Evolutionary conservation across 2,888 invertebrate genomes (phyloP).

Genomic region (Andrena fulva): DNA sequence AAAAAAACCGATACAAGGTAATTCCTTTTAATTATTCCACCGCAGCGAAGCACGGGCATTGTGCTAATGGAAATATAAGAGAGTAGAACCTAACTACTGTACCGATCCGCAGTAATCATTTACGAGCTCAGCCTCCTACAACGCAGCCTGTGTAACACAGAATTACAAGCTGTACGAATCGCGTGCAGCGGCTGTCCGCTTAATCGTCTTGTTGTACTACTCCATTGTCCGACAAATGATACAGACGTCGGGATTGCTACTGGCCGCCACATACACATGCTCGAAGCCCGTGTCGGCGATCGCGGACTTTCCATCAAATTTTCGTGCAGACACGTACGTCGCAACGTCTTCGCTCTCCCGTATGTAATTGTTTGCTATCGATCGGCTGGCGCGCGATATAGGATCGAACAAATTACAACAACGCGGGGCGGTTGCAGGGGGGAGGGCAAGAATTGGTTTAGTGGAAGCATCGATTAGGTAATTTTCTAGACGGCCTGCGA

Average conservation of each 20-base stretch:
- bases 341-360: not conserved
- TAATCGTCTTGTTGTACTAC: conserved; percentile 40
- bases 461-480: not conserved
- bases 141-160: not conserved
- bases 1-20: too few relatives aligned
- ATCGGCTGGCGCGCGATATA: conserved; percentile 4
- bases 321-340: not conserved
- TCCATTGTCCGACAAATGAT: conserved; percentile 40
- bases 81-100: too few relatives aligned
- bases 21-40: too few relatives aligned
- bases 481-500: conserved; percentile 10
- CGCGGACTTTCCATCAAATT: not conserved
- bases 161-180: not conserved
- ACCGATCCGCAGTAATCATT: not conserved
- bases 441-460: conserved; percentile 2
- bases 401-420: not conserved
- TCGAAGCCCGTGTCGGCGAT: not conserved
- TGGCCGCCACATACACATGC: conserved; percentile 1
- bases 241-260: conserved; percentile 9
- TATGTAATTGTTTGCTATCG: conserved; percentile 20
- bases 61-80: too few relatives aligned
- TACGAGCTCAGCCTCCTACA: not conserved
- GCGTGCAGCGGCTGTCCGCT: conserved; percentile 26
- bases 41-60: too few relatives aligned
- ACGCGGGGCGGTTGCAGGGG: too few relatives aligned